A percentile compares a stretch with the other conserved stretches of the same genome.
Conservation (phyloP, 2,113 vertebrate genomes). For the Brachyistius frenatus region DNA sequence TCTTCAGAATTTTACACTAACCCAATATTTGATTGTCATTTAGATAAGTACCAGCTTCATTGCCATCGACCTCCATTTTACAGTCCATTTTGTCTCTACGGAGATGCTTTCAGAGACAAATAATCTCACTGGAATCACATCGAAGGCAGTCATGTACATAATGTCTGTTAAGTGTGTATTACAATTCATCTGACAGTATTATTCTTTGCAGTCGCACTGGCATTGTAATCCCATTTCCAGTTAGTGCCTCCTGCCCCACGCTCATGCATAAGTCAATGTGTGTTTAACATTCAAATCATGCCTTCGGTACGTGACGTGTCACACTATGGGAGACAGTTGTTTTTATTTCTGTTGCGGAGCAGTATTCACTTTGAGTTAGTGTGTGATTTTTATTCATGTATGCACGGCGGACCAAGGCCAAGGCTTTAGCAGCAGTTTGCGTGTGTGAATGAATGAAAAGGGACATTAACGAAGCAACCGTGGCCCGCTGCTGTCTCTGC, state of each 20-base stretch:
- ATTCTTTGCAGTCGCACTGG: slow-evolving; percentile 51
- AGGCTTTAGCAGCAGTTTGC: slow-evolving; percentile 61
- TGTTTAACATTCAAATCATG: slow-evolving; percentile 80
- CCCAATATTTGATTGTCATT: slow-evolving; percentile 50
- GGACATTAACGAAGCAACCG: slow-evolving; percentile 56
- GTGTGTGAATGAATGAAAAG: slow-evolving; percentile 54
- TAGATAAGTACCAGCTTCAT: slow-evolving; percentile 53
- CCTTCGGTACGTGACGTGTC: slow-evolving; percentile 49
- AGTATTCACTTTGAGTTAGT: slow-evolving; percentile 64
- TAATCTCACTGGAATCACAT: slow-evolving; percentile 56
- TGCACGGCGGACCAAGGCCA: slow-evolving; percentile 65
- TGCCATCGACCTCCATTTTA: slow-evolving; percentile 52
- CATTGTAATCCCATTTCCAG: slow-evolving; percentile 78
- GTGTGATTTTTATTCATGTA: slow-evolving; percentile 76
- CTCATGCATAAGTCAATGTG: slow-evolving; percentile 76
- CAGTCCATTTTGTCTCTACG: slow-evolving; percentile 53
- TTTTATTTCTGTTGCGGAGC: slow-evolving; percentile 68
- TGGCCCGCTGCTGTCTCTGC: slow-evolving; percentile 31
- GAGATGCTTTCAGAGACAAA: slow-evolving; percentile 59
- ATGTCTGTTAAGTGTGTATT: slow-evolving; percentile 65
- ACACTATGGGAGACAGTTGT: slow-evolving; percentile 69
- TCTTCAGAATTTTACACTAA: neutral
- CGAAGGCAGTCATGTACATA: slow-evolving; percentile 51
- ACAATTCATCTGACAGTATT: slow-evolving; percentile 70
- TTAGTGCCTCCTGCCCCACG: slow-evolving; percentile 66